These are phyloP conservation scores for Chironomus striatipennis DNA, from an alignment of 1,140 invertebrate genomes.

Conservation along the genomic window DNA sequence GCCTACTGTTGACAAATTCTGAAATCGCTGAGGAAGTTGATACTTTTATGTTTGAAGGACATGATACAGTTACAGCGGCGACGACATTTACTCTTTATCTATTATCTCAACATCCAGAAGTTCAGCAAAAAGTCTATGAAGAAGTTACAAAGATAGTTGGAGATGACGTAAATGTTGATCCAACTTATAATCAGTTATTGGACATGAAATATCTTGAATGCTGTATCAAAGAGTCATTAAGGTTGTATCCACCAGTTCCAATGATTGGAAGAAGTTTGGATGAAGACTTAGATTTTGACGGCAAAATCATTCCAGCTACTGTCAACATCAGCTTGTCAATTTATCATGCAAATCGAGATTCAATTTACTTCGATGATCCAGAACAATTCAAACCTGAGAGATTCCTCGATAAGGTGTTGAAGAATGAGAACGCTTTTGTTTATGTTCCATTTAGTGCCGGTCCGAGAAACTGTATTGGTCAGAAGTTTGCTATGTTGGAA, in stretches of 20 bases:
- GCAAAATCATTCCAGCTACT: slow-evolving; percentile 53
- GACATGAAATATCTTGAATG: slow-evolving; percentile 52
- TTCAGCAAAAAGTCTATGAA: slow-evolving; percentile 47
- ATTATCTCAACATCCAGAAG: slow-evolving; percentile 32
- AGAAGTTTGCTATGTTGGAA: slow-evolving; percentile 44
- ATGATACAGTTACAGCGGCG: slow-evolving; percentile 34
- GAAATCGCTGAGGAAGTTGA: slow-evolving; percentile 23
- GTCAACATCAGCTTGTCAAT: slow-evolving; percentile 55
- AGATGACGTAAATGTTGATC: slow-evolving; percentile 32
- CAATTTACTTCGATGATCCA: slow-evolving; percentile 48
- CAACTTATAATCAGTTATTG: slow-evolving; percentile 42
- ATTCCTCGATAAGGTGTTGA: slow-evolving; percentile 43
- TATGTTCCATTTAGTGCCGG: slow-evolving; percentile 59
- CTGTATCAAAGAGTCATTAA: slow-evolving; percentile 51
- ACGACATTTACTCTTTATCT: slow-evolving; percentile 36
- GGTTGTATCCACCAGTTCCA: slow-evolving; percentile 56
- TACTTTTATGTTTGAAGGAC: slow-evolving; percentile 35
- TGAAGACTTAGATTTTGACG: slow-evolving; percentile 42
- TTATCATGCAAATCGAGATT: slow-evolving; percentile 53
- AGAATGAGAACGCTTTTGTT: slow-evolving; percentile 39
- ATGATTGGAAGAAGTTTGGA: slow-evolving; percentile 42
- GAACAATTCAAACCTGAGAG: slow-evolving; percentile 54
- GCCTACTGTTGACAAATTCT: slow-evolving; percentile 1
- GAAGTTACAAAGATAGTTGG: slow-evolving; percentile 49
- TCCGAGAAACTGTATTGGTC: slow-evolving; percentile 50